Conservation (phyloP, 2,888 invertebrate species). For the Parochlus steinenii region DNA sequence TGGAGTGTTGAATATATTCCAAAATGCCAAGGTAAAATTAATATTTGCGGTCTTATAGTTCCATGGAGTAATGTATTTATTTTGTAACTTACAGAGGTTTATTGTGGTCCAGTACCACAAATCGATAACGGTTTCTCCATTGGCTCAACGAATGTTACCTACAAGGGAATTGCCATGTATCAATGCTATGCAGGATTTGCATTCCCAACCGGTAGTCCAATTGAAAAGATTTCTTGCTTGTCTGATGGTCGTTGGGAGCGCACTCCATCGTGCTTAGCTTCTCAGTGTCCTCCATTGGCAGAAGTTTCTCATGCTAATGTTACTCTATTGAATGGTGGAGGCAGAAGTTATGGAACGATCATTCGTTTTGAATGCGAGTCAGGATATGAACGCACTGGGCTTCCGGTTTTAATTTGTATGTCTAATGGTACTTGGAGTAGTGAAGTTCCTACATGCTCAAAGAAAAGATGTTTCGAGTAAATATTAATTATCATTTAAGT, state of each 20-base stretch:
- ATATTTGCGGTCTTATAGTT: background rate
- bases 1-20: conserved; percentile 88
- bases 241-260: conserved; percentile 86
- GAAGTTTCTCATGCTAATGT: conserved; percentile 80
- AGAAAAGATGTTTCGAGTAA: conserved; percentile 33
- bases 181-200: conserved; percentile 95
- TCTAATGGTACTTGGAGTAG: conserved; percentile 93
- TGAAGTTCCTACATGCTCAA: conserved; percentile 70
- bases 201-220: conserved; percentile 72
- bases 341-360: conserved; percentile 84
- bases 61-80: conserved; percentile 13
- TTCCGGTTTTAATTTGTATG: conserved; percentile 84
- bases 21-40: conserved; percentile 63
- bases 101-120: conserved; percentile 95
- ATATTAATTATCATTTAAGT: background rate
- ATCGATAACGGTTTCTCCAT: conserved; percentile 95
- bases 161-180: conserved; percentile 82
- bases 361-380: conserved; percentile 84
- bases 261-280: conserved; percentile 80
- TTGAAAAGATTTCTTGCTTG: conserved; percentile 76
- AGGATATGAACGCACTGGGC: conserved; percentile 73
- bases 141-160: conserved; percentile 89
- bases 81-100: conserved; percentile 52
- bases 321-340: conserved; percentile 74
- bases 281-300: conserved; percentile 73